These are phyloP conservation scores for Leptopilina clavipes DNA, from an alignment of 1,140 invertebrate genomes.

Conservation along the genomic window DNA sequence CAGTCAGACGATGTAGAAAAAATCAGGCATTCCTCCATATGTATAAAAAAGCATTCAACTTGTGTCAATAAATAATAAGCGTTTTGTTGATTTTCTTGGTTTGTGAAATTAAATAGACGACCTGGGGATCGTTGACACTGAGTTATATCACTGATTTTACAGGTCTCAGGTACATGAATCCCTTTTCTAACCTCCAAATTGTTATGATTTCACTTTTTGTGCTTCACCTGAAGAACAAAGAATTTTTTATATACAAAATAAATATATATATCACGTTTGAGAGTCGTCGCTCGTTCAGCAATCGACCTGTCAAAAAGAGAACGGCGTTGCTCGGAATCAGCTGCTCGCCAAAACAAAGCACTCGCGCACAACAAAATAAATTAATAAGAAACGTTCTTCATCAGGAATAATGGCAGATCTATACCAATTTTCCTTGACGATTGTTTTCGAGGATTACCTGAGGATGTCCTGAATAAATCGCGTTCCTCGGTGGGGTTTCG, in stretches of 20 bases:
- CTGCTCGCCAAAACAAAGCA: conserved; percentile 72
- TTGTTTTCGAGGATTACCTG: not conserved
- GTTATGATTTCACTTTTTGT: not conserved
- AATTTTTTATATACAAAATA: not conserved
- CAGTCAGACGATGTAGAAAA: conserved; percentile 28
- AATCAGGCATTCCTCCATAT: not conserved
- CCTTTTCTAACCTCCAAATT: not conserved
- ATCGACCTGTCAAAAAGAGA: conserved; percentile 32
- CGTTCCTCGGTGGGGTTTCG: not conserved
- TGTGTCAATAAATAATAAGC: conserved; percentile 24
- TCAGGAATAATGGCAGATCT: not conserved
- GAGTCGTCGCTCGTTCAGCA: not conserved
- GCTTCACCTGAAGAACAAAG: not conserved
- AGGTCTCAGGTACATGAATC: not conserved
- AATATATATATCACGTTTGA: not conserved
- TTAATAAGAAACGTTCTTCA: not conserved
- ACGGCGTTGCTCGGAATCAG: conserved; percentile 57
- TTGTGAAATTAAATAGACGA: not conserved
- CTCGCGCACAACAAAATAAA: conserved; percentile 47
- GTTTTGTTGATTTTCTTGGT: not conserved
- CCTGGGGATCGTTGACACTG: conserved; percentile 12
- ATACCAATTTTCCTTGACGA: not conserved
- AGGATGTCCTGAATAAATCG: not conserved
- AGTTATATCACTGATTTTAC: conserved; percentile 11
- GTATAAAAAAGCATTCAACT: conserved; percentile 6